Conservation (phyloP, 2,113 vertebrate genomes). For the Lophura nycthemera region DNA sequence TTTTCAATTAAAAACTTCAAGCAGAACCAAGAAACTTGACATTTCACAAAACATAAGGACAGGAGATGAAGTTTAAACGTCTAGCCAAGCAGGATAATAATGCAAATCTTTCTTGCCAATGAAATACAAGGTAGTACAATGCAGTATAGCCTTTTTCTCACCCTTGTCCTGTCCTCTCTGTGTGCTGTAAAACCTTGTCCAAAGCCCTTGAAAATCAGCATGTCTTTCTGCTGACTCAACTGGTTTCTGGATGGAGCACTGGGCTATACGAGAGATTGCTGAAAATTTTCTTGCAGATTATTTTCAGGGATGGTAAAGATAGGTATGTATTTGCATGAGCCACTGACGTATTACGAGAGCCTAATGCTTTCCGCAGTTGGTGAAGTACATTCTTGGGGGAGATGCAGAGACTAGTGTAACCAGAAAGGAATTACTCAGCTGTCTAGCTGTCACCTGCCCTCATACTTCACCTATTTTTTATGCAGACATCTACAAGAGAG, state of each 20-base stretch:
- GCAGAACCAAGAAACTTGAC: background rate
- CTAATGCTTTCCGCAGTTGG: background rate
- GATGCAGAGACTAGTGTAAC: background rate
- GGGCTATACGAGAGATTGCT: background rate
- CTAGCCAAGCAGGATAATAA: background rate
- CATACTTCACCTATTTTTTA: background rate
- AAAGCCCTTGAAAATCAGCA: accelerated
- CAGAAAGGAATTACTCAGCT: background rate
- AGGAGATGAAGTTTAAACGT: background rate
- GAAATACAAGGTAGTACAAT: background rate
- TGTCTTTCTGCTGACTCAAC: background rate
- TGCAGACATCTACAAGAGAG: background rate
- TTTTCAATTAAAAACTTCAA: background rate
- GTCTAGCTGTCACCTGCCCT: background rate
- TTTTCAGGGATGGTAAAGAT: background rate
- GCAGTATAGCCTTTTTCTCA: background rate
- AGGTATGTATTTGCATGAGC: background rate
- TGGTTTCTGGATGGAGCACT: background rate
- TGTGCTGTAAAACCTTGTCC: background rate
- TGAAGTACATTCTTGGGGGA: background rate
- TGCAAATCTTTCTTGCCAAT: background rate
- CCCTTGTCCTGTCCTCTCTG: background rate
- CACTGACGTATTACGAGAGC: background rate
- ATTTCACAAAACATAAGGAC: background rate
- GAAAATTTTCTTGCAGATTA: background rate